Evolutionary conservation across 1,140 invertebrate genomes (phyloP).

Genomic region (Coelopa frigida): DNA sequence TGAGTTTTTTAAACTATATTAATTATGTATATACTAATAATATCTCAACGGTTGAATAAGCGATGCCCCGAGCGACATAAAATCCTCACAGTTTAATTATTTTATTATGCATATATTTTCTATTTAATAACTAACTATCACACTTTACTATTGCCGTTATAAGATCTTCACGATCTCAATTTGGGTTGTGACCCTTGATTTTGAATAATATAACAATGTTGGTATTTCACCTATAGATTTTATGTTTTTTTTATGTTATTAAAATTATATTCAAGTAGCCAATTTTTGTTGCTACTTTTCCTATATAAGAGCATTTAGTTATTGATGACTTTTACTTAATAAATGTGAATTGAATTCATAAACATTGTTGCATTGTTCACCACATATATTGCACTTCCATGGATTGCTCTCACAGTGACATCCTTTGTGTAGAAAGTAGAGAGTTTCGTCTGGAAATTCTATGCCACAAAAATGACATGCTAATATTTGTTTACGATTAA

Average conservation of each 20-base stretch:
- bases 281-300: neutral
- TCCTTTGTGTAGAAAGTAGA: constrained; percentile 95
- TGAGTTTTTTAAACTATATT: neutral
- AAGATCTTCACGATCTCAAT: neutral
- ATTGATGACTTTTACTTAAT: constrained; percentile 86
- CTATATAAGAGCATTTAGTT: constrained; percentile 17
- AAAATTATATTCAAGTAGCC: neutral
- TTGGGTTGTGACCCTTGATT: constrained; percentile 1
- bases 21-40: neutral
- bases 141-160: constrained; percentile 1
- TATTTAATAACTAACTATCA: constrained; percentile 12
- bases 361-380: constrained; percentile 83
- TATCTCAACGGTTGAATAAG: neutral
- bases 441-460: constrained; percentile 87
- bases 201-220: constrained; percentile 2
- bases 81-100: too few species aligned
- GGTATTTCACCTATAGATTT: constrained; percentile 5
- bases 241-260: constrained; percentile 5
- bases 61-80: too few species aligned
- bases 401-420: constrained; percentile 95
- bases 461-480: constrained; percentile 87
- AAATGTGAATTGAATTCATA: constrained; percentile 97
- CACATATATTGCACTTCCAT: constrained; percentile 97
- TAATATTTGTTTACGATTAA: constrained; percentile 50
- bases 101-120: neutral